Evolutionary conservation across 2,888 invertebrate species (phyloP).

Genomic region (Scaptomyza reducta): DNA sequence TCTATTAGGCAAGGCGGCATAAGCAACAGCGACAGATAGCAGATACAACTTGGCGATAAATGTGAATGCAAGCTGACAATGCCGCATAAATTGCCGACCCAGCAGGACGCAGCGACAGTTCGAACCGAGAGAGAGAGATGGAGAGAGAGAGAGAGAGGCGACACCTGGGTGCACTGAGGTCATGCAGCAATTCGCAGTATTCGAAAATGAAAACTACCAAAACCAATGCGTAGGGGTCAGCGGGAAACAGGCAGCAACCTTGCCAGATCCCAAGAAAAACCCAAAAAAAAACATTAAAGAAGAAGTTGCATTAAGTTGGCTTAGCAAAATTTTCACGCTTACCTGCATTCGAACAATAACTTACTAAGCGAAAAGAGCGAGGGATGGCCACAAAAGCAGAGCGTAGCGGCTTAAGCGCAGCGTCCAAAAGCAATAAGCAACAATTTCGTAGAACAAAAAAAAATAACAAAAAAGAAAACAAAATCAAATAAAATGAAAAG

Average conservation of each 20-base stretch:
- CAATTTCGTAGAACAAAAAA: slow-evolving; percentile 60
- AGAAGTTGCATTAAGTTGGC: slow-evolving; percentile 78
- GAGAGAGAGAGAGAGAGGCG: too few species aligned
- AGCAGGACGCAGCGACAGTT: slow-evolving; percentile 32
- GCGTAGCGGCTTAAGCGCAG: slow-evolving; percentile 42
- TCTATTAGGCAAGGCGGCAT: slow-evolving; percentile 58
- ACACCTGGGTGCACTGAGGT: slow-evolving; percentile 26
- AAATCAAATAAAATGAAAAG: too few species aligned
- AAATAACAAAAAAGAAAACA: slow-evolving; percentile 24
- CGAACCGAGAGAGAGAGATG: too few species aligned
- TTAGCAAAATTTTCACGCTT: slow-evolving; percentile 79
- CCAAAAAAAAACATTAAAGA: slow-evolving; percentile 36
- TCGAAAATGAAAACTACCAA: slow-evolving; percentile 9
- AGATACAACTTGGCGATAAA: slow-evolving; percentile 44
- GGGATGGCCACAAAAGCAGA: slow-evolving; percentile 9
- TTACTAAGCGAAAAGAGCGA: slow-evolving; percentile 1
- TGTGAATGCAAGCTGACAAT: slow-evolving; percentile 29
- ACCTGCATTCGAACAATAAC: slow-evolving; percentile 64
- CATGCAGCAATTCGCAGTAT: slow-evolving; percentile 26
- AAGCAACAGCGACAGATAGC: slow-evolving; percentile 1
- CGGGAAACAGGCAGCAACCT: slow-evolving; percentile 17
- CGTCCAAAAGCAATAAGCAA: slow-evolving; percentile 76
- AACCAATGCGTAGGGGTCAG: slow-evolving; percentile 65
- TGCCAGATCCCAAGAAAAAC: slow-evolving; percentile 16
- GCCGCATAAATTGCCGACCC: slow-evolving; percentile 52